Base-by-base conservation (phyloP, 2,113 vertebrate species). In the Herpailurus yagouaroundi region DNA sequence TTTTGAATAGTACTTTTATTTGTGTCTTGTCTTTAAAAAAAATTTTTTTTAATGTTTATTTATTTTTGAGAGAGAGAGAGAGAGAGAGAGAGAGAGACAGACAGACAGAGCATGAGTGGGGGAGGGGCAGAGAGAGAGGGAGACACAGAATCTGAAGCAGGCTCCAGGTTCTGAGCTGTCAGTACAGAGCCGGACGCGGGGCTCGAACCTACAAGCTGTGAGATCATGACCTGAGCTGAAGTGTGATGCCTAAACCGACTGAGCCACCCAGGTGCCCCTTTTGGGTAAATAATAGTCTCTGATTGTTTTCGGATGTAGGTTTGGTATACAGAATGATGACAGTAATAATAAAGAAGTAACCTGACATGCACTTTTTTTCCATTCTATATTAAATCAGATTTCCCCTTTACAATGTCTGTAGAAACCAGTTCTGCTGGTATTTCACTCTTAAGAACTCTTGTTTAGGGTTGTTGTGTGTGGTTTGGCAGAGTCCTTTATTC, bases 371-470 rank as follows among this genome's bases (percentile, higher is more conserved):
- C 31, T 21, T 63, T 76, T 45, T 92, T 93, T 76, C 33, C 8
- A 3, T 76, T 33, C 29, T 69, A 9, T 89, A 5, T 60, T 45
- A 79, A 74, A 14, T 52, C 45, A 55, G 27, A 36, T 57, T 68
- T 55, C 29, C 13, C 16, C 31, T 60, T 50, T 18, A 1, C 45
- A 63, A 0, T 33, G 48, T 66, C 25, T 92, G 33, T 73, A 66
- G 91, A 83, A 79, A 63, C 68, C 85, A 85, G 1, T 80, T 60
- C 74, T 81, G 50, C 52, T 74, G 33, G 38, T 73, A 21, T 71
- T 85, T 79, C 60, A 38, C 64, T 92, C 21, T 36, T 50, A 50
- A 86, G 94, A 94, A 83, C 84, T 93, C 79, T 92, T n/a, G 52
- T 76, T n/a, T 77, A 50, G 71, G 50, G 21, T 21, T 90, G 82